These are phyloP conservation scores for Nephrotoma appendiculata DNA, from an alignment of 2,888 invertebrate species.

Conservation along the genomic window DNA sequence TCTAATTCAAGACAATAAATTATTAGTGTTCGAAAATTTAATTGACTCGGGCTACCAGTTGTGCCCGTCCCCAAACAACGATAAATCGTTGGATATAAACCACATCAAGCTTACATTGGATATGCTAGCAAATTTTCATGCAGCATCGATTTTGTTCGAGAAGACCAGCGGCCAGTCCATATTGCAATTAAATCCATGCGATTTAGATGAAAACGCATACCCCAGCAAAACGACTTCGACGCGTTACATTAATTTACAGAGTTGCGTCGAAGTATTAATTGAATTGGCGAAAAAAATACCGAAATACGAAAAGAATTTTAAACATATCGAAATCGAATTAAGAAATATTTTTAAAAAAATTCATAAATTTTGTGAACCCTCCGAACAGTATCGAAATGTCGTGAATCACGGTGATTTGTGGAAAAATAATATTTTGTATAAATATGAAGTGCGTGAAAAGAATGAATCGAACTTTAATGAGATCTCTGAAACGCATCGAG, in stretches of 20 bases:
- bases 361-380: conserved; percentile 19
- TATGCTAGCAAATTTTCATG: conserved; percentile 25
- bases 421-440: conserved; percentile 28
- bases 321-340: conserved; percentile 19
- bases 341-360: conserved; percentile 16
- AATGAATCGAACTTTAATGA: background rate
- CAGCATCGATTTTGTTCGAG: conserved; percentile 29
- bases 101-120: conserved; percentile 20
- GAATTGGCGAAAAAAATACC: conserved; percentile 21
- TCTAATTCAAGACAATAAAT: conserved; percentile 19
- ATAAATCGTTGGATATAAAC: conserved; percentile 20
- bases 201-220: conserved; percentile 30
- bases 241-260: conserved; percentile 21
- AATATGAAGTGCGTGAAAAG: conserved; percentile 12
- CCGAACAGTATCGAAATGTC: conserved; percentile 29
- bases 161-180: conserved; percentile 17
- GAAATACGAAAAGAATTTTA: conserved; percentile 20
- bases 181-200: conserved; percentile 19
- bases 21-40: conserved; percentile 32
- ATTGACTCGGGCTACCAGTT: conserved; percentile 19
- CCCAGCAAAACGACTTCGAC: conserved; percentile 18
- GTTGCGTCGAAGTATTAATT: conserved; percentile 22
- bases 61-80: conserved; percentile 15
- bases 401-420: conserved; percentile 32
- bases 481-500: background rate